Base-by-base conservation (phyloP, 2,888 invertebrate species). In the Malacosoma neustria region DNA sequence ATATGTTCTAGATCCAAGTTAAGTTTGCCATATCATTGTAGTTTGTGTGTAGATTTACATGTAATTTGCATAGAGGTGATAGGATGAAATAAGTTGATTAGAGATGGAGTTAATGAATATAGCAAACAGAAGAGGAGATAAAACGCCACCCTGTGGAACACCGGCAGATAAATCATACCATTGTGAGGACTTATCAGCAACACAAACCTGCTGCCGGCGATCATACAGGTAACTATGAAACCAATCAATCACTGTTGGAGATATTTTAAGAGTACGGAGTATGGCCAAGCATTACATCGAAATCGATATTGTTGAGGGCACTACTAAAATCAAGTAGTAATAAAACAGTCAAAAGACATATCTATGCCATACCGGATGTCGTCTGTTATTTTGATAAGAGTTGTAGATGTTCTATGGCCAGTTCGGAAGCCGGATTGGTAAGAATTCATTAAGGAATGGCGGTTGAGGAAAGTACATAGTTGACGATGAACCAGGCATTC, bases 21-120 rank as follows among this genome's bases (percentile, higher is more conserved):
- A n/a, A n/a, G n/a, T n/a, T n/a, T n/a, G n/a, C n/a, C n/a, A n/a
- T n/a, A n/a, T n/a, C n/a, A n/a, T n/a, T 46, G 51, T 45, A 56
- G 56, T 41, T 51, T 51, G 52, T 57, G n/a, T 3, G 11, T 35
- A 22, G 4, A 40, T 32, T 35, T 37, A 37, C 1, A 37, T 11
- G 11, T 37, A 34, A 15, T 40, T 35, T 13, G 40, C 35, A 22
- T 40, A 40, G 3, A 35, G 37, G 13, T 36, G 36, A 13, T 39
- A 39, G 30, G 22, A 36, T 12, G 39, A 39, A 30, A n/a, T 7
- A 1, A 40, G 9, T 5, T 40, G 9, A 2, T 30, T 5, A 4
- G 37, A 40, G n/a, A 37, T 40, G 22, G 33, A 13, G 11, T 37
- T 37, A 3, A 37, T 37, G 12, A 40, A 40, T 30, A 33, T 4